Percentiles rank a stretch among this genome's conserved stretches.
These are phyloP conservation scores for Barbus barbus DNA, from an alignment of 2,113 vertebrate genomes.

Conservation along the genomic window DNA sequence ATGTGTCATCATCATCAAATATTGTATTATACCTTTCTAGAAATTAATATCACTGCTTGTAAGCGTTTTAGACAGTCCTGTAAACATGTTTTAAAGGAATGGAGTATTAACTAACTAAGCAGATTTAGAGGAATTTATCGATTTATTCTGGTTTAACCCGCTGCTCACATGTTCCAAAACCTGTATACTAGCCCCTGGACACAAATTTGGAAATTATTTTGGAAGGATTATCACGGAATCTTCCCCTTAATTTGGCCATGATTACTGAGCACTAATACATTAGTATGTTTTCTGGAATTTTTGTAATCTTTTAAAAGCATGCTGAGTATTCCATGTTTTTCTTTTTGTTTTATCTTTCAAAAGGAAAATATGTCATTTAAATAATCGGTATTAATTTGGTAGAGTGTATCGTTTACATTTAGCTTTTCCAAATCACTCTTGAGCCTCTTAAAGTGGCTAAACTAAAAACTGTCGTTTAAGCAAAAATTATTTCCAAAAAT, in stretches of 20 bases:
- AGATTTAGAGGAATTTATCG: constrained; percentile 55
- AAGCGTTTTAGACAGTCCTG: constrained; percentile 76
- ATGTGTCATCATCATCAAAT: background rate
- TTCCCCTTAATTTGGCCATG: constrained; percentile 72
- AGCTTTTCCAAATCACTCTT: constrained; percentile 9
- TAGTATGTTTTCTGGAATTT: background rate
- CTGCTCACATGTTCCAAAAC: constrained; percentile 68
- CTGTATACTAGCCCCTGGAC: constrained; percentile 60
- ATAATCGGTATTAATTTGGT: constrained; percentile 15
- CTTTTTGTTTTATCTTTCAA: background rate
- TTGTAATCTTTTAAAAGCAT: constrained; percentile 47
- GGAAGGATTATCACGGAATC: constrained; percentile 74
- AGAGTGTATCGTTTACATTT: background rate
- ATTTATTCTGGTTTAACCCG: constrained; percentile 62
- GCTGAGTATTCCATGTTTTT: background rate
- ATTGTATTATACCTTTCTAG: background rate
- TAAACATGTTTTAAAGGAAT: constrained; percentile 73
- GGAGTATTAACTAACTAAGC: constrained; percentile 74
- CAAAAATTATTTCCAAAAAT: background rate
- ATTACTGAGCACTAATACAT: constrained; percentile 67
- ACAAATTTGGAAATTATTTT: constrained; percentile 63
- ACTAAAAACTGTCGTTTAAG: background rate
- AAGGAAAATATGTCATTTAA: constrained; percentile 16
- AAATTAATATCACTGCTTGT: constrained; percentile 69
- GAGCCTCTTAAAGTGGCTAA: background rate